Evolutionary conservation across 2,113 vertebrate genomes (phyloP), one percentile per base, ranked within the genome.

Genomic region (Rhea americana): DNA sequence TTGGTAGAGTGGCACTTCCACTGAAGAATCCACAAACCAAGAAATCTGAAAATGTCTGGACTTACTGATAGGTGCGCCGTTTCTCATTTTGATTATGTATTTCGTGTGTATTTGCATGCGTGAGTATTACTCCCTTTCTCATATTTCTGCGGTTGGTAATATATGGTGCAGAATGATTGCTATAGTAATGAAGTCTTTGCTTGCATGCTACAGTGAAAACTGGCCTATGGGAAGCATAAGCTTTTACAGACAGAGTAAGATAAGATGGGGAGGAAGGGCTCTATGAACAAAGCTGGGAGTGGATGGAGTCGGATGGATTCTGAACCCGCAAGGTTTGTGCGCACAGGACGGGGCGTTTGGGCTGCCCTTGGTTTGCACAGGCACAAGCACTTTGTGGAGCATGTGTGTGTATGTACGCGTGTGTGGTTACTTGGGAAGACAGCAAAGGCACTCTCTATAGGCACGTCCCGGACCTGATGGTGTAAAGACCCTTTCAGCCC

Each of bases 51-150:
- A 22, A 53, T 5, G 17, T 32, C 35, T 25, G 9, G 25, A 22
- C 32, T 72, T 35, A 22, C 1, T 43, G 1, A 1, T 7, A 30
- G 12, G 12, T 43, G 56, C 11, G 3, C 8, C 4, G 5, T 19
- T 37, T 74, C n/a, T 61, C n/a, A 55, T 19, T 74, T 16, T 28
- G 18, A 25, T 39, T 13, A n/a, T 5, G 3, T 41, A 3, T 4
- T 41, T 39, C 16, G 15, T 16, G 30, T 65, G 41, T 5, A 10
- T 43, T 35, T 21, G 10, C 21, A 13, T 5, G 15, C 12, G 11
- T 30, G 41, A 65, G 21, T 30, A 6, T 72, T 21, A 6, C 15
- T 51, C 15, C 32, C 13, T 63, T 19, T 35, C 21, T 67, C 18
- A 1, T 32, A 21, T 20, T 15, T 74, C n/a, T 74, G 20, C 43